Evolutionary conservation across 2,888 invertebrate species (phyloP).

Genomic region (Conus canariensis): DNA sequence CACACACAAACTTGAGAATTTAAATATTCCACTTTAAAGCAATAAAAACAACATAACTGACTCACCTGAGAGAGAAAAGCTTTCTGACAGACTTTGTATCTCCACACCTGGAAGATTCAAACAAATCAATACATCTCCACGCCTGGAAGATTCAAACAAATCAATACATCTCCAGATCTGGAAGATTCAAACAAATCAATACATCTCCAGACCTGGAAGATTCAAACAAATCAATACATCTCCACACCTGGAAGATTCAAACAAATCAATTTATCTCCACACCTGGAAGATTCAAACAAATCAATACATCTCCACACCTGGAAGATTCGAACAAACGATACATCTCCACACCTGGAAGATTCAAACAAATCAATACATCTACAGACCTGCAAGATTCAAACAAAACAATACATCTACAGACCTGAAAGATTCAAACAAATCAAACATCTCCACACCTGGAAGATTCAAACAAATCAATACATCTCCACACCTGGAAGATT

Average conservation of each 20-base stretch:
- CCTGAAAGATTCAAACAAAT: neutral
- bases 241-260: too few species aligned
- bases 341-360: too few species aligned
- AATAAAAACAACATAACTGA: neutral
- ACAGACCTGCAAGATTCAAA: neutral
- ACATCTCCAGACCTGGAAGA: too few species aligned
- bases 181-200: neutral
- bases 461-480: too few species aligned
- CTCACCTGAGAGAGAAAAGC: slow-evolving; percentile 6
- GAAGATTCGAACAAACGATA: too few species aligned
- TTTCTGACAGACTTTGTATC: neutral
- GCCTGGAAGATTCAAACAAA: neutral
- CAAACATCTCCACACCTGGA: too few species aligned
- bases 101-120: slow-evolving; percentile 12
- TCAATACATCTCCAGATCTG: neutral
- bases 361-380: neutral
- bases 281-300: too few species aligned
- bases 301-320: too few species aligned
- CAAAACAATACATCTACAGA: neutral
- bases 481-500: too few species aligned
- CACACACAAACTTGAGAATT: slow-evolving; percentile 1
- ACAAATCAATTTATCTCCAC: too few species aligned
- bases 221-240: too few species aligned
- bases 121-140: neutral
- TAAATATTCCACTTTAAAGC: neutral